A percentile compares a stretch with the other conserved stretches of the same genome.
These are phyloP conservation scores for Bellardia bayeri DNA, from an alignment of 2,888 invertebrate genomes.

Conservation along the genomic window DNA sequence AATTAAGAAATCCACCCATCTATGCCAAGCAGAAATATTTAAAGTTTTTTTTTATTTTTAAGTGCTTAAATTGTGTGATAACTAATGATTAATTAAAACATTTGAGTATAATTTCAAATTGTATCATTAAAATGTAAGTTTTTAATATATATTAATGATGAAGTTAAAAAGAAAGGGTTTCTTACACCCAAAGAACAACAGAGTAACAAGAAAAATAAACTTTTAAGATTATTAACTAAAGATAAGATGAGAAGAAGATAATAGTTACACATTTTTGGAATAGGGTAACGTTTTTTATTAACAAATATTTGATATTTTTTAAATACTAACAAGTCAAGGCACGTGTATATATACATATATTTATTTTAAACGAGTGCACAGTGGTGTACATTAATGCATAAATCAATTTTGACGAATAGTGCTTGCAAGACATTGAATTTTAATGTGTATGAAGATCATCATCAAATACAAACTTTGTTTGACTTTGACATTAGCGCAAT, in stretches of 20 bases:
- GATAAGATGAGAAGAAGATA: background rate
- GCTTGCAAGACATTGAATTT: too few species aligned
- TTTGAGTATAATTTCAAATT: conserved; percentile 52
- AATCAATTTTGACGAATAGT: too few species aligned
- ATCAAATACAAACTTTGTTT: too few species aligned
- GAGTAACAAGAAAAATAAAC: background rate
- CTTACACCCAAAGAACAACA: background rate
- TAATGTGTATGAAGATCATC: too few species aligned
- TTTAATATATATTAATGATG: conserved; percentile 60
- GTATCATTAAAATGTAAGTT: conserved; percentile 9
- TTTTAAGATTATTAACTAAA: conserved; percentile 14
- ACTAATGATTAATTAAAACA: conserved; percentile 46
- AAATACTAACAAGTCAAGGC: too few species aligned
- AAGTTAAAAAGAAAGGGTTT: background rate
- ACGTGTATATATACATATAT: too few species aligned
- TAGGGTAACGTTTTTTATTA: background rate
- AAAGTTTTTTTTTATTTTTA: background rate
- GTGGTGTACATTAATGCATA: too few species aligned
- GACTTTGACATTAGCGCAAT: too few species aligned
- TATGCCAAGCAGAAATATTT: background rate
- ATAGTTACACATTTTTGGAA: background rate
- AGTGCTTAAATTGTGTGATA: conserved; percentile 14
- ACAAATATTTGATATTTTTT: too few species aligned
- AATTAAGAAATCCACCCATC: conserved; percentile 38
- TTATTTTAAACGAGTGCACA: too few species aligned